Evolutionary conservation across 2,797 vertebrate species (phyloP), one percentile per base, ranked within the genome.

Genomic region (Thripadectes ignobilis): DNA sequence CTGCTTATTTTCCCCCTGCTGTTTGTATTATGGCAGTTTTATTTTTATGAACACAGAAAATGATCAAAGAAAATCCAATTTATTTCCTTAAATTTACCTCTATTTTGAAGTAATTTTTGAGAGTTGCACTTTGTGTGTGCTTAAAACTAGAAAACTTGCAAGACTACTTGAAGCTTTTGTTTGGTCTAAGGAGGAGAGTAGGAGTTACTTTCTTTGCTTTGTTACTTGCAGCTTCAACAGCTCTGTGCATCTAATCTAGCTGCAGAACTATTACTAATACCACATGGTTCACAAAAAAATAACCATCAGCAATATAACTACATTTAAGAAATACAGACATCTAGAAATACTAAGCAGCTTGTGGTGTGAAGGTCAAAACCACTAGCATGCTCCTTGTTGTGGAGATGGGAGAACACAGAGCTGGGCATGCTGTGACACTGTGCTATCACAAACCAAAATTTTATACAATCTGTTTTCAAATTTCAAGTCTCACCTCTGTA

Each of bases 121-220:
- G n/a, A 26, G 51, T 34, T 88, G 36, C 34, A 46, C 19, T 89
- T 92, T 54, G 34, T 49, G 10, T 45, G 17, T 67, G 32, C 27
- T 83, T 84, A 79, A 89, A 95, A 73, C 68, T 54, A 79, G 41
- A 92, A 77, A 89, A 92, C 48, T 58, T 85, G 78, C 48, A 79
- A 81, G 69, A 77, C 88, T 93, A 58, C 71, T 91, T 85, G 66
- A 95, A 91, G 72, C 20, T 79, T 92, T 92, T 92, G 62, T 84
- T 77, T 94, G 68, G 41, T 69, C 78, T 93, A 78, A 91, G 78
- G 43, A 79, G 45, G 21, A 74, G 34, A 67, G 39, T 81, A 67
- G 69, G 66, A 89, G 73, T 87, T 92, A 61, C 57, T 77, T 83
- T 66, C 67, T 93, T 79, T 94, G 58, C 85, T 63, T 43, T 81